Evolutionary conservation across 2,797 vertebrate species (phyloP).

Genomic region (Ammospiza maritima): DNA sequence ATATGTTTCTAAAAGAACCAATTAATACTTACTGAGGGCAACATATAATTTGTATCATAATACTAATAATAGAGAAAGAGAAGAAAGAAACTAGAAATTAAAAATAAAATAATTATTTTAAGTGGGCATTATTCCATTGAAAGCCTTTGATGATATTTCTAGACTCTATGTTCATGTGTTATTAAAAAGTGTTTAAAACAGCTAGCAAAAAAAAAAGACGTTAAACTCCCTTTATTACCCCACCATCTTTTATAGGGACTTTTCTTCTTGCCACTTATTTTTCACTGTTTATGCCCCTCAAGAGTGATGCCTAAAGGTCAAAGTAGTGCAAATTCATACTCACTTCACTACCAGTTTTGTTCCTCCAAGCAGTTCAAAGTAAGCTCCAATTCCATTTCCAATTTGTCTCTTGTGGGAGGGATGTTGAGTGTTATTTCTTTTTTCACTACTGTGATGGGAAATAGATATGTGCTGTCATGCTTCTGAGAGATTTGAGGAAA

Average conservation of each 20-base stretch:
- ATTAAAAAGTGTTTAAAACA: constrained; percentile 18
- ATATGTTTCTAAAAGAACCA: constrained; percentile 50
- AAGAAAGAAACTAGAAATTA: neutral
- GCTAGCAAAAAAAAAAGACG: neutral
- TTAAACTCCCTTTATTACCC: neutral
- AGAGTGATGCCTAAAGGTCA: neutral
- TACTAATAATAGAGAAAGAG: constrained; percentile 8
- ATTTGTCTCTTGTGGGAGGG: constrained; percentile 28
- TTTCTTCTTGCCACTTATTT: neutral
- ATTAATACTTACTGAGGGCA: constrained; percentile 53
- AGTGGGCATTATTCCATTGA: neutral
- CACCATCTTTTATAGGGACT: neutral
- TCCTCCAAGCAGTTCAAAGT: constrained; percentile 39
- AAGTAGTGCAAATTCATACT: neutral
- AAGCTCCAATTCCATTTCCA: constrained; percentile 40
- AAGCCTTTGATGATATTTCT: neutral
- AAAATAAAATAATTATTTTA: neutral
- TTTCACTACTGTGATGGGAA: neutral
- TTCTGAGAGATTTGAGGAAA: constrained; percentile 25
- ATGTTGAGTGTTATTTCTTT: constrained; percentile 19
- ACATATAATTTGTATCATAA: neutral
- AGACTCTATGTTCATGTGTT: neutral
- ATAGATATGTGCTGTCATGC: constrained; percentile 35
- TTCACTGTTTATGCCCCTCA: neutral
- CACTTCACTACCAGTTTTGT: neutral